A percentile compares a stretch with the other conserved stretches of the same genome.
Evolutionary conservation across 2,888 invertebrate species (phyloP).

Genomic region (Schizaphis graminum): DNA sequence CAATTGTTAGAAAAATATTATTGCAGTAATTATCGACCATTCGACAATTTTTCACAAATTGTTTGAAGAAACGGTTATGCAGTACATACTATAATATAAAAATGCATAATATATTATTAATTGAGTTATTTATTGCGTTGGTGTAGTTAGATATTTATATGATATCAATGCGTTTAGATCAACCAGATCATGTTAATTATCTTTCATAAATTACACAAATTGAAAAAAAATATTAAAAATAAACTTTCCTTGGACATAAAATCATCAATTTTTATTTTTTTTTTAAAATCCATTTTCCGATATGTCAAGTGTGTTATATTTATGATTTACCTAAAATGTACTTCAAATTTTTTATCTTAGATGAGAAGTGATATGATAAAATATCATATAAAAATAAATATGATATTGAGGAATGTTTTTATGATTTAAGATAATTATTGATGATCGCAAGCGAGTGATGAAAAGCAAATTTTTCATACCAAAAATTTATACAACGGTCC

Average conservation of each 20-base stretch:
- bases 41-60: neutral
- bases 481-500: neutral
- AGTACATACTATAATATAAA: neutral
- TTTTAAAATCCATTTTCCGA: neutral
- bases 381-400: neutral
- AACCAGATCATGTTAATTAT: neutral
- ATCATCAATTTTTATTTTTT: neutral
- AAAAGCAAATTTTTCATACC: neutral
- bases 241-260: neutral
- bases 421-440: neutral
- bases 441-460: neutral
- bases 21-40: neutral
- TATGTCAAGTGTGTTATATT: neutral
- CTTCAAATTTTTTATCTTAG: neutral
- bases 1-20: neutral
- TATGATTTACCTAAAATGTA: neutral
- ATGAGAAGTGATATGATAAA: neutral
- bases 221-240: neutral
- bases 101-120: neutral
- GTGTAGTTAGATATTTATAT: neutral
- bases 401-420: neutral
- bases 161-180: neutral
- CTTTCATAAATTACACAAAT: neutral
- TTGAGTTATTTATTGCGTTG: neutral
- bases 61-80: neutral